Base-by-base conservation (phyloP, 2,888 invertebrate genomes). In the Proisotoma minuta region DNA sequence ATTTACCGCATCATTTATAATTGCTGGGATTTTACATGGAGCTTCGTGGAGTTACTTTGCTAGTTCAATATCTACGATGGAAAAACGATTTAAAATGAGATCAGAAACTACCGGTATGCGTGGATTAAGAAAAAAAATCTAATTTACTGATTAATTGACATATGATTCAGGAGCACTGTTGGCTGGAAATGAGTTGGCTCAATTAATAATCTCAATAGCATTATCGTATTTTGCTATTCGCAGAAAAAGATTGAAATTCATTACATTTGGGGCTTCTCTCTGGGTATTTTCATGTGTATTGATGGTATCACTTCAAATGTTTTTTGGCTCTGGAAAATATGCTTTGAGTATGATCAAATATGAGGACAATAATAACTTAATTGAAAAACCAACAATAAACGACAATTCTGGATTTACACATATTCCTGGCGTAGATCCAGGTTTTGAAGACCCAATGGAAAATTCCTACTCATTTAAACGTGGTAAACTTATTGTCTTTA, bases 181-280 rank as follows among this genome's bases (percentile, higher is more conserved):
- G 27, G 84, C 87, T 66, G 87, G 87, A 28, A 87, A 87, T 76
- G 87, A 88, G 75, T 83, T 88, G 66, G 87, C 86, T 71, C 85
- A 85, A 75, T 78, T 87, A 60, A 79, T 87, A 69, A 82, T 85
- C 24, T 85, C 86, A 1, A 82, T 85, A 20, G 80, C 84, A 24
- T 76, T 87, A 66, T 84, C 85, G 65, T 87, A 87, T 75, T 87
- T 87, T 75, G 86, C 85, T 20, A 85, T 86, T 65, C 82, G 83
- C 74, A 84, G 85, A 39, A 87, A 87, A 77, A 80, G 87, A 64
- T 87, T 88, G 2, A 78, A 86, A 73, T 87, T 87, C 86, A 85
- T 87, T 75, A 85, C 86, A 2, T 26, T 65, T 15, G 72, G 72
- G 18, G 65, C 69, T 12, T 23, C 61, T 2, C 53, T 70, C 1